These are phyloP conservation scores for Periphyllus acericola DNA, from an alignment of 2,888 invertebrate genomes.

Conservation along the genomic window DNA sequence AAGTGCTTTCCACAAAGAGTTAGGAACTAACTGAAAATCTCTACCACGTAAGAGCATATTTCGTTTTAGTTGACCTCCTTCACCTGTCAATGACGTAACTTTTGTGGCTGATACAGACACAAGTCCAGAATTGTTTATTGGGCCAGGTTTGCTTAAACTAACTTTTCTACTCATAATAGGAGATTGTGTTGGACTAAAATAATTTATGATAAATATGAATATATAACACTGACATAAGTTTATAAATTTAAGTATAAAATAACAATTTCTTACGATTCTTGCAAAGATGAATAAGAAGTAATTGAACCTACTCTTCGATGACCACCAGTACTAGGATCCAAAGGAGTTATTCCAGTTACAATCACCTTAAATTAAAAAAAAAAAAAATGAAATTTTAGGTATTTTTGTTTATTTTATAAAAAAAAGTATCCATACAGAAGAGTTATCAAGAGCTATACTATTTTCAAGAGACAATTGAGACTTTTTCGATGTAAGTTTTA, in stretches of 20 bases:
- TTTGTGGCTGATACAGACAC: conserved; percentile 72
- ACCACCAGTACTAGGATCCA: conserved; percentile 60
- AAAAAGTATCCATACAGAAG: conserved; percentile 59
- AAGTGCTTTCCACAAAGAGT: conserved; percentile 86
- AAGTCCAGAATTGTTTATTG: conserved; percentile 80
- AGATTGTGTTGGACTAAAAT: conserved; percentile 64
- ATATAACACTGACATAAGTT: background rate
- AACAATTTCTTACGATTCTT: conserved; percentile 44
- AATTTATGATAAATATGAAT: conserved; percentile 4
- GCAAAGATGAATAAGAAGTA: conserved; percentile 55
- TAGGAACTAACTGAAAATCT: conserved; percentile 88
- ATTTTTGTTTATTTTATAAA: background rate
- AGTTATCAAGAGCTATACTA: conserved; percentile 60
- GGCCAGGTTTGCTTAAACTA: conserved; percentile 71
- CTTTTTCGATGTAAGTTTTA: conserved; percentile 53
- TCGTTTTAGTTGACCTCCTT: conserved; percentile 84
- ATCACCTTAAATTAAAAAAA: conserved; percentile 59
- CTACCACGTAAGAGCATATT: conserved; percentile 80
- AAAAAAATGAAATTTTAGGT: background rate
- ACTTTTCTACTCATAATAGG: conserved; percentile 62
- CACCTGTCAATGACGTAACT: conserved; percentile 83
- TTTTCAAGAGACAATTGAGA: conserved; percentile 54
- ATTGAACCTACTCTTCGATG: conserved; percentile 57
- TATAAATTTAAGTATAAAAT: background rate
- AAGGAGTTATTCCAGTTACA: conserved; percentile 62